Percentiles rank a stretch among this genome's conserved stretches.
Conservation (phyloP, 2,888 invertebrate species). For the Hyles lineata region DNA sequence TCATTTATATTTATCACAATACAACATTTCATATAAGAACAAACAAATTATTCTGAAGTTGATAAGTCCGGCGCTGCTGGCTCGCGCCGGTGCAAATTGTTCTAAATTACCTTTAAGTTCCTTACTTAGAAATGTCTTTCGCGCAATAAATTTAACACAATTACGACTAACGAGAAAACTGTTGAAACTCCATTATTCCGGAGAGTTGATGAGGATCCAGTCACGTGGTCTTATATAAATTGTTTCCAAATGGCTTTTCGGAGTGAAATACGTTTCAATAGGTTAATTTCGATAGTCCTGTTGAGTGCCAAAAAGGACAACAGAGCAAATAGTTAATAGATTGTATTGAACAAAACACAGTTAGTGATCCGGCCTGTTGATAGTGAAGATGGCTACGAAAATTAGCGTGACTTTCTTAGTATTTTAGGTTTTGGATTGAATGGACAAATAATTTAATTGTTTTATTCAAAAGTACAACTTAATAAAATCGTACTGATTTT, state of each 20-base stretch:
- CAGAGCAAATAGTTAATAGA: background rate
- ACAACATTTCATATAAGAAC: too few species aligned
- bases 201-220: conserved; percentile 12
- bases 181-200: conserved; percentile 15
- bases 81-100: conserved; percentile 4
- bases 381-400: background rate
- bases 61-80: too few species aligned
- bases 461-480: too few species aligned
- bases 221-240: background rate
- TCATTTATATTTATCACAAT: too few species aligned
- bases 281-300: background rate
- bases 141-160: conserved; percentile 17
- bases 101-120: conserved; percentile 6
- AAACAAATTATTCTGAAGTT: too few species aligned
- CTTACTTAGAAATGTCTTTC: conserved; percentile 11
- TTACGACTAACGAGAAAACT: conserved; percentile 19
- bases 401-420: background rate
- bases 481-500: too few species aligned
- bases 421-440: background rate
- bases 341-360: background rate
- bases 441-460: too few species aligned
- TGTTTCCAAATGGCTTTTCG: conserved; percentile 3
- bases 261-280: too few species aligned
- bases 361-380: background rate
- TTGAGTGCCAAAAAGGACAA: background rate